Base-by-base conservation (phyloP, 2,797 vertebrate genomes). In the Sardinella longiceps region DNA sequence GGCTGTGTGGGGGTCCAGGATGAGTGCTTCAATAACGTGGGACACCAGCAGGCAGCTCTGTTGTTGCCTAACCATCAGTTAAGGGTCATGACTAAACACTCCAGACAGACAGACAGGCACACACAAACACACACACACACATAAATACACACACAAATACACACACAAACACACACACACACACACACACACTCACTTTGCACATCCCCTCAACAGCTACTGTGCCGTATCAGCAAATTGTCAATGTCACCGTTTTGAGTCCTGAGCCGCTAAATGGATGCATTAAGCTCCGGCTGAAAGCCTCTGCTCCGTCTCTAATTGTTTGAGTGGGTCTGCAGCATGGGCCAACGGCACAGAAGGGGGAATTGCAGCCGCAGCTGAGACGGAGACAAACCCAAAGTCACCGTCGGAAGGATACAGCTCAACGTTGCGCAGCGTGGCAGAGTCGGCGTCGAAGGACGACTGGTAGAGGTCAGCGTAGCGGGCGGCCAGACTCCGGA, bases 41-140 rank as follows among this genome's bases (percentile, higher is more conserved):
- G 98, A 97, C 89, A 99, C 97, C 1, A 99, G 94, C 87, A 99
- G 90, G 90, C 98, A 99, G 93, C 98, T 98, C 93, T 99, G 98
- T 89, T 99, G 98, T 89, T 99, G 98, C 90, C 98, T 99, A 91
- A 80, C 66, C 80, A 84, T 82, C 51, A 0, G 90, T 92, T 96
- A 95, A 98, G 92, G 93, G 12, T 77, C 20, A 43, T 48, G 46
- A 48, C 46, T 45, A 45, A 45, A 45, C 43, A 45, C 43, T 45
- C 43, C 7, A 45, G 3, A 45, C 43, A 45, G 43, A 45, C 43
- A 45, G 43, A 43, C 39, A 43, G 15, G 85, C 0, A 82, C 23
- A 30, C 51, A n/a, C 28, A 33, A 15, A 20, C 37, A n/a, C 23
- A 6, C 15, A 18, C 12, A 20, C 25, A 70, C 63, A 28, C 51